Percentiles rank a stretch among this genome's conserved stretches.
Evolutionary conservation across 2,113 vertebrate genomes (phyloP).

Genomic region (Ceratotherium simum): DNA sequence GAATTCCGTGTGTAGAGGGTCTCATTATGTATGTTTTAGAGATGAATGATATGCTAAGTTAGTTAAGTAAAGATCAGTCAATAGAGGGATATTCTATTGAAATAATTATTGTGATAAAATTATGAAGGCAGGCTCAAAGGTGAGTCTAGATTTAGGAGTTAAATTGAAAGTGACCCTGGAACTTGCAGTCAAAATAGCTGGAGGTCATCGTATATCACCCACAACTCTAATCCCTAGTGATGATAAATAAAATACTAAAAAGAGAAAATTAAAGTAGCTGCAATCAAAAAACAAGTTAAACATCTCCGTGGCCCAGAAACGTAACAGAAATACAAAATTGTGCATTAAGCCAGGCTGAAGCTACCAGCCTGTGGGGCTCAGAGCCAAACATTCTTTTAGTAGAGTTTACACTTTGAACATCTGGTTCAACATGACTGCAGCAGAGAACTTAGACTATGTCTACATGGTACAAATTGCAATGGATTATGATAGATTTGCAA

Average conservation of each 20-base stretch:
- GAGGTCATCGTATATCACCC: background rate
- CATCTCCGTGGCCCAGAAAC: background rate
- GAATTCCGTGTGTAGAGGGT: background rate
- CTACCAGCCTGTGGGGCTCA: background rate
- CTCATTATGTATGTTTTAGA: background rate
- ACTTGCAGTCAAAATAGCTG: background rate
- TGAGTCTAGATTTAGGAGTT: background rate
- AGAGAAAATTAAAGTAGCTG: constrained; percentile 22
- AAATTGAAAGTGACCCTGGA: constrained; percentile 2
- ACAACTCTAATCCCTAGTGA: background rate
- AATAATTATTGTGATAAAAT: background rate
- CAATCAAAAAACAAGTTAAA: constrained; percentile 17
- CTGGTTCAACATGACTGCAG: constrained; percentile 10
- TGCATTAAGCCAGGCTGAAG: constrained; percentile 25
- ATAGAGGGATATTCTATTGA: background rate
- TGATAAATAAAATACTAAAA: background rate
- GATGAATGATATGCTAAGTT: background rate
- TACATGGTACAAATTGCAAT: background rate
- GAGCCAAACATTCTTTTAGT: constrained; percentile 46
- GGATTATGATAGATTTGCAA: background rate
- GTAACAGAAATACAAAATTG: constrained; percentile 48
- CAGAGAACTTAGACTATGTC: background rate
- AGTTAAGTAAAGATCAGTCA: background rate
- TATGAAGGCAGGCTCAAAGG: background rate
- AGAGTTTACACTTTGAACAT: constrained; percentile 42